Percentiles rank a stretch among this genome's conserved stretches.
Evolutionary conservation across 2,113 vertebrate genomes (phyloP).

Genomic region (Rissa tridactyla): DNA sequence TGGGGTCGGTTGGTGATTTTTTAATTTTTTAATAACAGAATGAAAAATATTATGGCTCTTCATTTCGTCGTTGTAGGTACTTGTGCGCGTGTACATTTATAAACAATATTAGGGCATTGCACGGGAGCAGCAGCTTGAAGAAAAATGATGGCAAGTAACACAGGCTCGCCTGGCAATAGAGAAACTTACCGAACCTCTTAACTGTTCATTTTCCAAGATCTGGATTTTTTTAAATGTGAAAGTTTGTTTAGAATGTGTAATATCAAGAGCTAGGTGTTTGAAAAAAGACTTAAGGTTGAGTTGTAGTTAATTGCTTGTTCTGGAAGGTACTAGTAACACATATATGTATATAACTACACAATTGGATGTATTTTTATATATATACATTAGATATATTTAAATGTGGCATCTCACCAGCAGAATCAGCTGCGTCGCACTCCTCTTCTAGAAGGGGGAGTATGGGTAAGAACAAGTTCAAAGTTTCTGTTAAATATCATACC

Average conservation of each 20-base stretch:
- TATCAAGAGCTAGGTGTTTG: constrained; percentile 36
- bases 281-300: constrained; percentile 39
- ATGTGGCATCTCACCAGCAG: background rate
- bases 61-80: background rate
- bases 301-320: constrained; percentile 10
- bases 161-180: background rate
- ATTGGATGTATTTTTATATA: background rate
- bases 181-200: background rate
- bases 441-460: background rate
- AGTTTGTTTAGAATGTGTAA: constrained; percentile 42
- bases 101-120: background rate
- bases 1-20: background rate
- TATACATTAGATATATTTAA: background rate
- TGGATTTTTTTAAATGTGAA: constrained; percentile 41
- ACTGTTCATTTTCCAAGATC: constrained; percentile 2
- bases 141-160: background rate
- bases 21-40: background rate
- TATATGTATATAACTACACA: background rate
- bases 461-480: background rate
- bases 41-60: constrained; percentile 14
- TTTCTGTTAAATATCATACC: constrained; percentile 16
- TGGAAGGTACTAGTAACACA: constrained; percentile 6
- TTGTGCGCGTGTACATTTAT: background rate
- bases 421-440: background rate
- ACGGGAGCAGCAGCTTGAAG: background rate